Base-by-base conservation (phyloP, 2,888 invertebrate genomes). In the Odontocolon sp. region DNA sequence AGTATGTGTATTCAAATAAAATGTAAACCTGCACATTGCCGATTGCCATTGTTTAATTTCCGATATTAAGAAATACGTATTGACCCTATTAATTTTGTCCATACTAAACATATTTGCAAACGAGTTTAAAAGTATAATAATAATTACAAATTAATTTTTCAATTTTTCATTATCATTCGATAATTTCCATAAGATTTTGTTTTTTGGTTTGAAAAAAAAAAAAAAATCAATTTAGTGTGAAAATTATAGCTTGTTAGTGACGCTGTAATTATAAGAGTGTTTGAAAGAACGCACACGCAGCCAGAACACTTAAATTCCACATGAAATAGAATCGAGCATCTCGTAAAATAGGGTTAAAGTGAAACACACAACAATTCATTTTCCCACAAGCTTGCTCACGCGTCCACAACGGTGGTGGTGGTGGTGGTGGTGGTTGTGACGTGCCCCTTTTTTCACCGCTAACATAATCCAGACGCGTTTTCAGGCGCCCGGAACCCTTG, bases 401-500 rank as follows among this genome's bases (percentile, higher is more conserved):
- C 56, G 78, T 77, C 75, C 77, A 75, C 81, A 21, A 38, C 52
- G 61, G 66, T 66, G 11, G 31, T 40, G 47, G 26, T 54, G 54
- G 9, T 31, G 31, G 33, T 4, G 36, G n/a, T 8, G 8, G 36
- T 36, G 36, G 36, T n/a, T n/a, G n/a, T n/a, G n/a, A n/a, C n/a
- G 38, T 38, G 36, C 47, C 59, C 54, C 63, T 80, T 75, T 59
- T 59, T 66, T 61, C 75, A 61, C 42, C 63, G 28, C 45, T 78
- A 83, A 89, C 87, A 87, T 81, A 82, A 80, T 84, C 88, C 89
- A 89, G 88, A 88, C 81, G 79, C 85, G 77, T 82, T 81, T 83
- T 80, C 64, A 80, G 82, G 80, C 84, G 82, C 80, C 77, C 78
- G 71, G 77, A 85, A 83, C 85, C 86, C 87, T 87, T 85, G 83